phyloP scores from a whole-genome alignment of 2,797 vertebrate species.

The Hyperoplus lanceolatus region DNA sequence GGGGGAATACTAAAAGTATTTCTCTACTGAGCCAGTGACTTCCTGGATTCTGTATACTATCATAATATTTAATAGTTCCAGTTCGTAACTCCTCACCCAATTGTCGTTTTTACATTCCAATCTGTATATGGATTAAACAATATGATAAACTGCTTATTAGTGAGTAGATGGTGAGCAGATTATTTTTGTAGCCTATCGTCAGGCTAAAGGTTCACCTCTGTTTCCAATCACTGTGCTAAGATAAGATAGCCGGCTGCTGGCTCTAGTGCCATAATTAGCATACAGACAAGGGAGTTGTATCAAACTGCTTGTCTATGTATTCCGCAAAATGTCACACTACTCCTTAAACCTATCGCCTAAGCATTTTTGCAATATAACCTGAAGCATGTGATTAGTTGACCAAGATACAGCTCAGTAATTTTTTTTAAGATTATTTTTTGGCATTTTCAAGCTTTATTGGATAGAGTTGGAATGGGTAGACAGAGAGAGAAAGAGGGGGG shows the following conservation, averaged over 20 bases:
- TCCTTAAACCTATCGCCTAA: background rate
- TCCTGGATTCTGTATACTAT: background rate
- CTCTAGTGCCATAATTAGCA: background rate
- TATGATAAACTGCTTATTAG: too few relatives aligned
- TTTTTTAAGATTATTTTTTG: too few relatives aligned
- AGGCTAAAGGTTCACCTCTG: background rate
- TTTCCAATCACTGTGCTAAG: background rate
- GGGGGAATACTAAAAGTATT: background rate
- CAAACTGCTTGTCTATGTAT: background rate
- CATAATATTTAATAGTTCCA: background rate
- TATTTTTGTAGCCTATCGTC: background rate
- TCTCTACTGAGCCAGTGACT: background rate
- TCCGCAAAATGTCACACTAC: background rate
- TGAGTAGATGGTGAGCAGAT: background rate
- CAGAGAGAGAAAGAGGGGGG: too few relatives aligned
- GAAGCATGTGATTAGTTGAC: background rate
- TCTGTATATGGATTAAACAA: too few relatives aligned
- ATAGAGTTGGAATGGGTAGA: too few relatives aligned
- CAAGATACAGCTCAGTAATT: background rate
- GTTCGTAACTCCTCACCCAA: background rate
- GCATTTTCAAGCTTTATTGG: too few relatives aligned
- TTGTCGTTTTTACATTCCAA: too few relatives aligned
- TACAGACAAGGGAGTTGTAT: background rate
- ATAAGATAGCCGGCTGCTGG: background rate
- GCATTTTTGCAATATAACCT: background rate